Percentiles rank a stretch among this genome's conserved stretches.
These are phyloP conservation scores for Aphelenchoides bicaudatus DNA, from an alignment of 2,888 invertebrate species.

Conservation along the genomic window DNA sequence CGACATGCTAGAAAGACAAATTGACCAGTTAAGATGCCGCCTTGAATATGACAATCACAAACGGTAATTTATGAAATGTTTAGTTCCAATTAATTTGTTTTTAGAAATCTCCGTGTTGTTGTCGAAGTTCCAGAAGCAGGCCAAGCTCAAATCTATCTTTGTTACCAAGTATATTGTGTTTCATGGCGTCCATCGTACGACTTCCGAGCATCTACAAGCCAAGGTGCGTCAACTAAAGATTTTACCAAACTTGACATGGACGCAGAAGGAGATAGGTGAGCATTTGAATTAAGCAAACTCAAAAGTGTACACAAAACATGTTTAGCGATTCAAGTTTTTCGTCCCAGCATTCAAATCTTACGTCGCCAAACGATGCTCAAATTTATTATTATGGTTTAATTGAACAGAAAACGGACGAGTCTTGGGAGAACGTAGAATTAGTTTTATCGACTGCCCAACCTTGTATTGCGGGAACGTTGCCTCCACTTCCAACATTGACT, in stretches of 20 bases:
- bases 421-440: conserved; percentile 62
- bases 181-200: conserved; percentile 63
- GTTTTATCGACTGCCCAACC: conserved; percentile 62
- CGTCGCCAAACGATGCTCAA: conserved; percentile 36
- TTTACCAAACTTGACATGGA: no score
- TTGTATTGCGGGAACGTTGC: conserved; percentile 62
- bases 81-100: neutral
- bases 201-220: conserved; percentile 60
- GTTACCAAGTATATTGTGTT: conserved; percentile 59
- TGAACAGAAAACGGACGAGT: conserved; percentile 62
- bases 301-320: no score
- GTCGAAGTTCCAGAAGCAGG: conserved; percentile 19
- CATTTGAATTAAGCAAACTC: conserved; percentile 28
- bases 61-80: conserved; percentile 34
- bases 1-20: conserved; percentile 44
- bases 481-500: conserved; percentile 55
- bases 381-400: conserved; percentile 62
- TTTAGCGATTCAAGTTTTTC: no score
- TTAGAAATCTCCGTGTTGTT: conserved; percentile 2
- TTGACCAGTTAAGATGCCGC: conserved; percentile 51
- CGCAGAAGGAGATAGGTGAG: conserved; percentile 47
- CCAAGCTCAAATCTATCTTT: conserved; percentile 25
- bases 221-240: neutral
- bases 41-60: conserved; percentile 56
- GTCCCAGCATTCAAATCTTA: no score